Percentiles rank a stretch among this genome's conserved stretches.
Conservation (phyloP, 2,797 vertebrate species). For the Lophotriccus pileatus region DNA sequence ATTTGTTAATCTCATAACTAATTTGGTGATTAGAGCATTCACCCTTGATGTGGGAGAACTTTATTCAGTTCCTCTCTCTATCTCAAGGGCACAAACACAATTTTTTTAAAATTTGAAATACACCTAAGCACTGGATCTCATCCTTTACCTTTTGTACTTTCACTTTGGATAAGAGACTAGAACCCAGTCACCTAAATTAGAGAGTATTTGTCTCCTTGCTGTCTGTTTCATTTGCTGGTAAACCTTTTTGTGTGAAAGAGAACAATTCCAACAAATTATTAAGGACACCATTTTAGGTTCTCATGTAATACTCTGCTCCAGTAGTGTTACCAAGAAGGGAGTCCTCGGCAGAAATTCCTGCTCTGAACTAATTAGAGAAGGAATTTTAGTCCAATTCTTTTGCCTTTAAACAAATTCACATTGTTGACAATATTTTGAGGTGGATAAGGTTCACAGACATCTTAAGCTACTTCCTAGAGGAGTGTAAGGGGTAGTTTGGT, state of each 20-base stretch:
- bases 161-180: background rate
- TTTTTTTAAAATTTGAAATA: background rate
- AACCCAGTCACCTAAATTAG: background rate
- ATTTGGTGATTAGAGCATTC: slow-evolving; percentile 42
- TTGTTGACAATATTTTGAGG: background rate
- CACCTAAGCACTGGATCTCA: background rate
- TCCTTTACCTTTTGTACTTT: background rate
- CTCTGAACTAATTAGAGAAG: background rate
- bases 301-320: background rate
- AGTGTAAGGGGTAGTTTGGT: background rate
- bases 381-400: background rate
- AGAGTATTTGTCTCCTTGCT: background rate
- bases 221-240: background rate
- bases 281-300: background rate
- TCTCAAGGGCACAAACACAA: background rate
- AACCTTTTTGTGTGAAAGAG: background rate
- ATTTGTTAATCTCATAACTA: slow-evolving; percentile 56
- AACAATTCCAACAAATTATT: background rate
- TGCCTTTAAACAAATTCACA: background rate
- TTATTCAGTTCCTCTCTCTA: background rate
- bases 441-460: background rate
- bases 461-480: background rate
- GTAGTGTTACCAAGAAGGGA: background rate
- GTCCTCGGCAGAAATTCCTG: background rate
- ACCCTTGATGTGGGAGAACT: background rate